Base-by-base conservation (phyloP, 2,113 vertebrate species). In the Crotalus horridus region DNA sequence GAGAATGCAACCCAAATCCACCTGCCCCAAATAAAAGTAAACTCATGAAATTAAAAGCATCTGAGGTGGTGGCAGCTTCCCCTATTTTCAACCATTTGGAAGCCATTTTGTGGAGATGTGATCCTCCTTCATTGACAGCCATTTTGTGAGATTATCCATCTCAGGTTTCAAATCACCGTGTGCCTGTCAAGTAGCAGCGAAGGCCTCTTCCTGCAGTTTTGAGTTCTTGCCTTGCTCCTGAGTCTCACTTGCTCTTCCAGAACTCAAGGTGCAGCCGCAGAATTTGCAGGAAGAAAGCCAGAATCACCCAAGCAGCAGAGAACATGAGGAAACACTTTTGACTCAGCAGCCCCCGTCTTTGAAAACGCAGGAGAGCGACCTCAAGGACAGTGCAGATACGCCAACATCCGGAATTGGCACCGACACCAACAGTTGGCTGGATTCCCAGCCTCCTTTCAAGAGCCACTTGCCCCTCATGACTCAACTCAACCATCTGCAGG, bases 231-330 rank as follows among this genome's bases (percentile, higher is more conserved):
- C 15, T 20, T 74, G 69, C n/a, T 81, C 69, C 21, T 3, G 7
- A 3, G 6, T 20, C 29, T 46, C 11, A 39, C 93, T 11, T 12
- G 6, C 56, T 1, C 46, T 93, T 58, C 56, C 95, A 99, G 98
- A 98, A 64, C 96, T 98, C 56, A 98, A 97, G 88, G 95, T 98
- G 58, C 98, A 98, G 92, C 96, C 98, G 24, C 96, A 95, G 96
- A 97, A 96, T 26, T 98, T 96, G 0, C 97, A 3, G 1, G 24
- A 39, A 8, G 48, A 96, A 53, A 90, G 9, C 21, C 69, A 92
- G 3, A 93, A 93, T 88, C 91, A 29, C 17, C 85, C 95, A 0
- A 95, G 96, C 23, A 88, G 29, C 15, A 96, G 15, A 97, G 64
- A 85, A 39, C 95, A 92, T 43, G 91, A 56, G 7, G 92, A 94